Evolutionary conservation across 2,113 vertebrate species (phyloP).

Genomic region (Procapra przewalskii): DNA sequence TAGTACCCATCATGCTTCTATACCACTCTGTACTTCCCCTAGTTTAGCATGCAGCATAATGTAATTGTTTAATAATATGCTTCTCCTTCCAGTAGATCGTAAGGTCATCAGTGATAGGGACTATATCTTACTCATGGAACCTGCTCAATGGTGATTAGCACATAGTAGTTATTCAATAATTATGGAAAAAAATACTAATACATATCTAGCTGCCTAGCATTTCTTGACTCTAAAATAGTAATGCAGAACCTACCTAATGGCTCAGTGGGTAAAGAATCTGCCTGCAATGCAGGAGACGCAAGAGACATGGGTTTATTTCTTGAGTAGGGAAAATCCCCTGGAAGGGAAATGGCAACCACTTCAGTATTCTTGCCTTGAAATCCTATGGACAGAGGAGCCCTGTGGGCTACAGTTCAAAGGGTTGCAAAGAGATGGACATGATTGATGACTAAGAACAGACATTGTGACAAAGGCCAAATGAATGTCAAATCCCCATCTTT

Average conservation of each 20-base stretch:
- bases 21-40: not conserved
- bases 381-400: not conserved
- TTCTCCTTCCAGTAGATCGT: not conserved
- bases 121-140: not conserved
- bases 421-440: not conserved
- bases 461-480: not conserved
- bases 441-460: not conserved
- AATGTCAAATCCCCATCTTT: not conserved
- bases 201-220: not conserved
- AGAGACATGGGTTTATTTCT: not conserved
- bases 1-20: not conserved
- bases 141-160: not conserved
- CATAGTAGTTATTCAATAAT: not conserved
- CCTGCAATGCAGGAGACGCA: not conserved
- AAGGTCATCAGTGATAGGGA: not conserved
- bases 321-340: not conserved
- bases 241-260: not conserved
- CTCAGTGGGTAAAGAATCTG: not conserved
- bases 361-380: not conserved
- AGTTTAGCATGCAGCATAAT: not conserved
- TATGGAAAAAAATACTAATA: not conserved
- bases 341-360: not conserved
- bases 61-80: not conserved
- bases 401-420: not conserved
- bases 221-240: not conserved